Evolutionary conservation across 2,888 invertebrate genomes (phyloP).

Genomic region (Troides oblongomaculatus): DNA sequence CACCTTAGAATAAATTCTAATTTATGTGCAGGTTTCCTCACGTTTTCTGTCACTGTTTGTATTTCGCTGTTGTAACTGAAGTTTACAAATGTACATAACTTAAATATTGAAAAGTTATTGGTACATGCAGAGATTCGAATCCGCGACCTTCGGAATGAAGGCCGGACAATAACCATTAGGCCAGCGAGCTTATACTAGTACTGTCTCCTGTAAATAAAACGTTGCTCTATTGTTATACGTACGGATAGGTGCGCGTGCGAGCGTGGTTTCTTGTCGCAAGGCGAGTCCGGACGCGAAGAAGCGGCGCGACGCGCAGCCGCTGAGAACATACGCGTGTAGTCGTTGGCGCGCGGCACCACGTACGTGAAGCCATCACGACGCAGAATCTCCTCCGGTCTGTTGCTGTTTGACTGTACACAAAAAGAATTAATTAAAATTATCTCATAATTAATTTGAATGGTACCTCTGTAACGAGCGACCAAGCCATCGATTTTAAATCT

Average conservation of each 20-base stretch:
- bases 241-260: constrained; percentile 35
- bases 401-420: constrained; percentile 38
- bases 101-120: too few relatives aligned
- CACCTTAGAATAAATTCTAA: too few relatives aligned
- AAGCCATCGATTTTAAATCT: too few relatives aligned
- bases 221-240: background rate
- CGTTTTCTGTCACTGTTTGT: too few relatives aligned
- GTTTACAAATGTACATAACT: too few relatives aligned
- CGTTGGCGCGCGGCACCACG: constrained; percentile 80
- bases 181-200: too few relatives aligned
- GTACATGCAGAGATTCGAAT: too few relatives aligned
- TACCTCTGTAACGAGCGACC: too few relatives aligned
- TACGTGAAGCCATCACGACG: constrained; percentile 76
- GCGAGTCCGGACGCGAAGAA: constrained; percentile 69
- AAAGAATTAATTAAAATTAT: background rate
- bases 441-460: background rate
- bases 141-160: too few relatives aligned
- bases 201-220: background rate
- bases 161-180: too few relatives aligned
- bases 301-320: constrained; percentile 67
- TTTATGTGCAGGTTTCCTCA: too few relatives aligned
- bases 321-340: constrained; percentile 77
- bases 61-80: too few relatives aligned
- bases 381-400: constrained; percentile 62
- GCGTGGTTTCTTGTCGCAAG: constrained; percentile 72